phyloP scores from a whole-genome alignment of 2,888 invertebrate species.

The Drosophila macrothrix region DNA sequence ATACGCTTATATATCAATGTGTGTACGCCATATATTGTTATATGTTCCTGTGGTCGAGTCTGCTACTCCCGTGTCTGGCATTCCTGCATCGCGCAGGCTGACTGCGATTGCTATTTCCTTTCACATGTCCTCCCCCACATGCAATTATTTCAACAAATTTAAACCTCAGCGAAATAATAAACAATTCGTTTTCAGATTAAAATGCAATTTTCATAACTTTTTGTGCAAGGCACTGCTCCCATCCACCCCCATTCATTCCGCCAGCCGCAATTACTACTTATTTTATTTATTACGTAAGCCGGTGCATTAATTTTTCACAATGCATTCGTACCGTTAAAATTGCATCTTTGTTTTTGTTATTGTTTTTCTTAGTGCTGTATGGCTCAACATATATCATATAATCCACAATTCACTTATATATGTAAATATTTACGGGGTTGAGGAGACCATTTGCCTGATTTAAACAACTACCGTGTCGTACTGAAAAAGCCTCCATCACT shows the following conservation, averaged over 20 bases:
- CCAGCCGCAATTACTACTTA: slow-evolving; percentile 73
- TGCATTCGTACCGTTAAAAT: slow-evolving; percentile 53
- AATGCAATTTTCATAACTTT: slow-evolving; percentile 79
- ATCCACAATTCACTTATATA: slow-evolving; percentile 50
- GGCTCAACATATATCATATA: slow-evolving; percentile 51
- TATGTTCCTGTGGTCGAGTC: slow-evolving; percentile 68
- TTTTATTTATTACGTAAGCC: slow-evolving; percentile 75
- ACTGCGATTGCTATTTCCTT: slow-evolving; percentile 69
- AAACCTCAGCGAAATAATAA: slow-evolving; percentile 80
- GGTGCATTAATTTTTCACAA: slow-evolving; percentile 77
- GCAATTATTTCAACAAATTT: slow-evolving; percentile 80
- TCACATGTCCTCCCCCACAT: slow-evolving; percentile 35
- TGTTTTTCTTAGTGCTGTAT: slow-evolving; percentile 24
- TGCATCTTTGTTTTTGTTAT: slow-evolving; percentile 26
- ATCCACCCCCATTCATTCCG: slow-evolving; percentile 14
- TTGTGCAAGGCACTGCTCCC: slow-evolving; percentile 40
- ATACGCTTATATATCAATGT: slow-evolving; percentile 22
- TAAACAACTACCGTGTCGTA: slow-evolving; percentile 59
- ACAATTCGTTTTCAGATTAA: slow-evolving; percentile 80
- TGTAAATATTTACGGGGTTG: slow-evolving; percentile 61
- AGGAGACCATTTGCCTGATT: slow-evolving; percentile 63
- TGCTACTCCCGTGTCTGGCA: slow-evolving; percentile 8
- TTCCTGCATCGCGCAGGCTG: slow-evolving; percentile 44
- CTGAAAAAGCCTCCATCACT: slow-evolving; percentile 39
- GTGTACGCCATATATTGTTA: slow-evolving; percentile 51